Base-by-base conservation (phyloP, 2,113 vertebrate genomes). In the Gracilinanus agilis region DNA sequence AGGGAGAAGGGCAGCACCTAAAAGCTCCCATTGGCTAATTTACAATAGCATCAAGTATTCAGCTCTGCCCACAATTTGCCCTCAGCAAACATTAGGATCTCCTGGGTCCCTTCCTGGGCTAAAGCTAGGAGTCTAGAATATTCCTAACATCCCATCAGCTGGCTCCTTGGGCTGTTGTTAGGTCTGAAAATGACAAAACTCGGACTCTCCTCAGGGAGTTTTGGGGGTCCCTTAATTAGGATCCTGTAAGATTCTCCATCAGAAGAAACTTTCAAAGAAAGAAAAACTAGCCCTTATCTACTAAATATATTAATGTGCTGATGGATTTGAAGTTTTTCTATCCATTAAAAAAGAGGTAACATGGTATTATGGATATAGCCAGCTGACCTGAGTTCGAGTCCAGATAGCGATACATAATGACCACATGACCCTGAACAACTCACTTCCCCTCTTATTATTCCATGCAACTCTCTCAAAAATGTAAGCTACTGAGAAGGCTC, bases 101-200 rank as follows among this genome's bases (percentile, higher is more conserved):
- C 25, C 9, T 27, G 27, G 27, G 27, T 61, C 56, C 56, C 49
- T 61, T 61, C 58, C 27, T 29, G 9, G 9, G 9, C 58, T 34
- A 44, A 1, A 54, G 24, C 0, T 89, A 9, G 29, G 49, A 88
- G 21, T 53, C 67, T 75, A 90, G 40, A 53, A 90, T 94, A 89
- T 5, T 90, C 83, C 49, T 90, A 49, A 29, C 58, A 61, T 9
- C 58, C 58, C 58, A 29, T 27, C 58, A 94, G n/a, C 34, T 89
- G 53, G 53, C 27, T 92, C 93, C 58, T 49, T 56, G 61, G 90
- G 90, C 53, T 91, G 34, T 55, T 49, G 94, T 95, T 95, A 90
- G 29, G 53, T 93, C 96, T 88, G 40, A 21, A 56, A n/a, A 91
- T 53, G 44, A 88, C 54, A 55, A 93, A 94, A 54, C 93, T 55